phyloP scores from a whole-genome alignment of 2,797 vertebrate species.

The Xenopus petersii region DNA sequence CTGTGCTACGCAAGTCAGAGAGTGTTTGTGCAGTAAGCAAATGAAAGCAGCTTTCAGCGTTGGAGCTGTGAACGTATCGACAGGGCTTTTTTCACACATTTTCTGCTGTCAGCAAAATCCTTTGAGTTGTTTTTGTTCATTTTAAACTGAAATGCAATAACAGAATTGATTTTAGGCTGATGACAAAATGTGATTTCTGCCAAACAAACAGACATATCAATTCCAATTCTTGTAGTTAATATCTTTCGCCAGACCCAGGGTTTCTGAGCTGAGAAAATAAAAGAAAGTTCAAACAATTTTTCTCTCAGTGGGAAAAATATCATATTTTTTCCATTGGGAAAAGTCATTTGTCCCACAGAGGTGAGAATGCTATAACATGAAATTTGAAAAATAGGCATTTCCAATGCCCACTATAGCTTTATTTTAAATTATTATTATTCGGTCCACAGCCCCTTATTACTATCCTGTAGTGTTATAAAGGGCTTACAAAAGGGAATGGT shows the following conservation, averaged over 20 bases:
- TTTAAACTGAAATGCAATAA: slow-evolving; percentile 39
- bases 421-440: background rate
- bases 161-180: slow-evolving; percentile 40
- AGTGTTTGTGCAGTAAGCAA: slow-evolving; percentile 7
- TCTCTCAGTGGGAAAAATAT: background rate
- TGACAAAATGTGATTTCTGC: slow-evolving; percentile 37
- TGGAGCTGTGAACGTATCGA: slow-evolving; percentile 26
- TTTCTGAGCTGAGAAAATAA: slow-evolving; percentile 14
- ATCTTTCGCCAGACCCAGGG: slow-evolving; percentile 29
- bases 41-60: slow-evolving; percentile 38
- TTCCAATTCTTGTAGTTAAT: slow-evolving; percentile 27
- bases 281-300: slow-evolving; percentile 21
- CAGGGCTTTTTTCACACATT: slow-evolving; percentile 46
- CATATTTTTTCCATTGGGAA: slow-evolving; percentile 12
- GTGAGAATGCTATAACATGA: slow-evolving; percentile 2
- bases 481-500: no score
- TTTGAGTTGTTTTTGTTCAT: slow-evolving; percentile 45
- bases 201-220: slow-evolving; percentile 46
- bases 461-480: no score
- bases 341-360: background rate
- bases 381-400: background rate
- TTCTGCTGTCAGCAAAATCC: slow-evolving; percentile 42
- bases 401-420: background rate
- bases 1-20: slow-evolving; percentile 10
- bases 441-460: no score